Conservation (phyloP, 2,888 invertebrate genomes). For the Electrophaes corylata region DNA sequence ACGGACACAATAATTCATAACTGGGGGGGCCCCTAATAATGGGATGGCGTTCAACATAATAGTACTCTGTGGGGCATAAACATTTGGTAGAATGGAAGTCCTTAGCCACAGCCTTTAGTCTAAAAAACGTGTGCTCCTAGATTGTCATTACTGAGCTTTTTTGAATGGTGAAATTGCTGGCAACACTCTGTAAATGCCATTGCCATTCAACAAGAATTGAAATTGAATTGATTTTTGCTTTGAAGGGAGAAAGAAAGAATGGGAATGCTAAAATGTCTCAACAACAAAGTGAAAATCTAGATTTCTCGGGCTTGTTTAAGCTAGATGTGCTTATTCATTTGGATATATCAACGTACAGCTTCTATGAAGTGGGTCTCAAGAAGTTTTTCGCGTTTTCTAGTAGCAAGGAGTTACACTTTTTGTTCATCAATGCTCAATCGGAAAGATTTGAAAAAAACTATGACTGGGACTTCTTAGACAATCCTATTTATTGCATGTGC, state of each 20-base stretch:
- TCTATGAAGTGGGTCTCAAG: slow-evolving; percentile 77
- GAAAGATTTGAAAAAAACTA: slow-evolving; percentile 70
- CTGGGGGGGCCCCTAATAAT: too few relatives aligned
- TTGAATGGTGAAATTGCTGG: too few relatives aligned
- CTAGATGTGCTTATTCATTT: slow-evolving; percentile 74
- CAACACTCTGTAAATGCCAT: too few relatives aligned
- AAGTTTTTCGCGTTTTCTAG: slow-evolving; percentile 77
- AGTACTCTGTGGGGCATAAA: too few relatives aligned
- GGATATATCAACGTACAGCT: slow-evolving; percentile 68
- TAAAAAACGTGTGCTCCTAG: too few relatives aligned
- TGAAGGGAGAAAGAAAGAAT: not conserved
- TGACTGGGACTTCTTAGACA: slow-evolving; percentile 78
- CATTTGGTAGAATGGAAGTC: too few relatives aligned
- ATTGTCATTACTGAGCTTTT: too few relatives aligned
- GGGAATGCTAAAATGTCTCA: slow-evolving; percentile 59
- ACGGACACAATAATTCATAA: too few relatives aligned
- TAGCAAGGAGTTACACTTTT: slow-evolving; percentile 69
- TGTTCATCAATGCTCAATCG: slow-evolving; percentile 67
- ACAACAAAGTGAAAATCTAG: slow-evolving; percentile 64
- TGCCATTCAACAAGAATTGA: too few relatives aligned
- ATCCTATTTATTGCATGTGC: slow-evolving; percentile 88
- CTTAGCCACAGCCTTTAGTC: too few relatives aligned
- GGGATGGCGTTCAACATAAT: too few relatives aligned
- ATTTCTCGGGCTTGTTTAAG: slow-evolving; percentile 78
- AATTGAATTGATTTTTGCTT: too few relatives aligned